Conservation (phyloP, 2,888 invertebrate species). For the Agonopterix subpropinquella region DNA sequence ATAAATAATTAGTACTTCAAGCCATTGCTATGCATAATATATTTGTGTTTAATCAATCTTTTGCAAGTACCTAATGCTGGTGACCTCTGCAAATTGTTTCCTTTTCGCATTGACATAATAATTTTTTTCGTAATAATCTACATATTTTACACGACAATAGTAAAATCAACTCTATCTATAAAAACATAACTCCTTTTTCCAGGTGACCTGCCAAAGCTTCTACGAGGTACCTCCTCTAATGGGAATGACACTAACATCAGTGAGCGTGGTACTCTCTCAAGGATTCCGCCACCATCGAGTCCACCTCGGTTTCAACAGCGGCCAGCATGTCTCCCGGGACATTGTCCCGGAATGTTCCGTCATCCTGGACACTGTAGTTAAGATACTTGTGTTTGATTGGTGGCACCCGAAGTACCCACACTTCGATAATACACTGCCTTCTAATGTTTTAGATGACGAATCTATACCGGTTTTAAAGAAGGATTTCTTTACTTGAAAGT, state of each 20-base stretch:
- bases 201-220: constrained; percentile 75
- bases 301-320: constrained; percentile 66
- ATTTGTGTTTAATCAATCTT: too few species aligned
- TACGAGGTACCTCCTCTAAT: constrained; percentile 75
- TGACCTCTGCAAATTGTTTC: too few species aligned
- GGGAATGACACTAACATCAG: constrained; percentile 75
- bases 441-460: constrained; percentile 35
- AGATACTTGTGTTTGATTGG: constrained; percentile 43
- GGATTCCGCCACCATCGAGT: constrained; percentile 72
- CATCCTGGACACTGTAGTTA: constrained; percentile 45
- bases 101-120: too few species aligned
- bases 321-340: constrained; percentile 35
- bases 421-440: constrained; percentile 38
- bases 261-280: constrained; percentile 69
- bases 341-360: constrained; percentile 46
- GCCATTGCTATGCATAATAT: too few species aligned
- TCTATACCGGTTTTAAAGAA: constrained; percentile 39
- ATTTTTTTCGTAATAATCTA: too few species aligned
- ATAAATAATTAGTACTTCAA: too few species aligned
- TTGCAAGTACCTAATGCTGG: too few species aligned
- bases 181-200: constrained; percentile 17
- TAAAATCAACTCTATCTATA: too few species aligned
- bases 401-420: constrained; percentile 76
- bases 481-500: constrained; percentile 35
- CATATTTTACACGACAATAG: too few species aligned